Evolutionary conservation across 1,140 invertebrate genomes (phyloP).

Genomic region (Drosophila santomea): DNA sequence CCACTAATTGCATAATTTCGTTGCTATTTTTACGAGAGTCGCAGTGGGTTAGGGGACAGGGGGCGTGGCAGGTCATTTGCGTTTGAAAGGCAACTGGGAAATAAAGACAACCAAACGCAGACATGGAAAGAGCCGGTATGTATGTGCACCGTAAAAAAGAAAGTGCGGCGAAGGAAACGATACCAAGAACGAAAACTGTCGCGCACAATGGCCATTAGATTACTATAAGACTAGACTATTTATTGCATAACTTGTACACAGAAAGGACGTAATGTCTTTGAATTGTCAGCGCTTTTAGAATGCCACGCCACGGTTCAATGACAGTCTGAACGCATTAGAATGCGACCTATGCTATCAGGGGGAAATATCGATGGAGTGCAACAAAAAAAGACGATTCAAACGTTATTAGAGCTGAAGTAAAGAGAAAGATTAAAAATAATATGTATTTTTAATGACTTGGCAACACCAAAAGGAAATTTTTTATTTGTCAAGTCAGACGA

Average conservation of each 20-base stretch:
- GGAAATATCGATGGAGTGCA: neutral
- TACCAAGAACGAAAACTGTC: no score
- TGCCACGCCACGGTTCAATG: conserved; percentile 33
- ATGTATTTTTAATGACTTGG: no score
- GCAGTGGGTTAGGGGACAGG: conserved; percentile 39
- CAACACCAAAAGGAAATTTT: no score
- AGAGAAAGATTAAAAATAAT: no score
- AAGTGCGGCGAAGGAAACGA: no score
- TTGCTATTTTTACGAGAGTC: conserved; percentile 76
- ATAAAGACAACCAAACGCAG: conserved; percentile 29
- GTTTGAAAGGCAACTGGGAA: conserved; percentile 37
- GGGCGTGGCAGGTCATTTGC: conserved; percentile 33
- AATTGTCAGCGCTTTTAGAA: conserved; percentile 46
- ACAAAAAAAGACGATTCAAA: no score
- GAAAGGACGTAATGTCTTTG: conserved; percentile 37
- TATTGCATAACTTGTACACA: conserved; percentile 61
- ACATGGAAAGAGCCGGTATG: no score
- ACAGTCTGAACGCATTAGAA: conserved; percentile 1
- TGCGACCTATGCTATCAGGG: neutral
- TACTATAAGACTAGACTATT: no score
- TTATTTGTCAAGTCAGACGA: no score
- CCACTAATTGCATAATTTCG: conserved; percentile 82
- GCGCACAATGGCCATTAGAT: no score
- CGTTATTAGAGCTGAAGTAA: no score
- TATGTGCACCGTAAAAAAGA: no score